A percentile compares a stretch with the other conserved stretches of the same genome.
Evolutionary conservation across 2,888 invertebrate species (phyloP).

Genomic region (Gisinianus flammeolus): DNA sequence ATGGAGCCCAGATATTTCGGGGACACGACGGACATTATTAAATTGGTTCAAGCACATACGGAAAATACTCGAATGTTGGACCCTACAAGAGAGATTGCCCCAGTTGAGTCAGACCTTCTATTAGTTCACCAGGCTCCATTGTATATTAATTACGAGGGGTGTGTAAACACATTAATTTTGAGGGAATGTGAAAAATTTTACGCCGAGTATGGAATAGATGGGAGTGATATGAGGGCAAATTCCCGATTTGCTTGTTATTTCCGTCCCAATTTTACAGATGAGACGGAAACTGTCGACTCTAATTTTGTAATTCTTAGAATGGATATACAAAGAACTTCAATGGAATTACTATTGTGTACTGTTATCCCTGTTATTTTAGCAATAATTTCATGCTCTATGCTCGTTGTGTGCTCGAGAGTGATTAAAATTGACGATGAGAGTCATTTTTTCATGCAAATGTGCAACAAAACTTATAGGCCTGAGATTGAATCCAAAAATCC

Average conservation of each 20-base stretch:
- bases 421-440: slow-evolving; percentile 90
- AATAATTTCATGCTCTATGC: slow-evolving; percentile 81
- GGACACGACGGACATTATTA: slow-evolving; percentile 71
- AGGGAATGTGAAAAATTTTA: slow-evolving; percentile 88
- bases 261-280: slow-evolving; percentile 67
- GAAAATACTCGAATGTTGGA: slow-evolving; percentile 65
- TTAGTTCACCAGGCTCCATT: slow-evolving; percentile 84
- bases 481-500: neutral
- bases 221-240: slow-evolving; percentile 85
- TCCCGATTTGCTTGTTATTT: slow-evolving; percentile 88
- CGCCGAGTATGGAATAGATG: slow-evolving; percentile 83
- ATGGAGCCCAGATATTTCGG: slow-evolving; percentile 76
- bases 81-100: slow-evolving; percentile 71
- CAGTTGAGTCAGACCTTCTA: slow-evolving; percentile 81
- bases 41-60: slow-evolving; percentile 44
- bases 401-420: slow-evolving; percentile 82
- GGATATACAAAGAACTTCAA: slow-evolving; percentile 63
- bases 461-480: slow-evolving; percentile 59
- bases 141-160: slow-evolving; percentile 86
- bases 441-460: slow-evolving; percentile 87
- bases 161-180: slow-evolving; percentile 79
- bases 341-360: slow-evolving; percentile 78
- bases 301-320: slow-evolving; percentile 80
- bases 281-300: slow-evolving; percentile 61
- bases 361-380: slow-evolving; percentile 80